Percentiles rank a stretch among this genome's conserved stretches.
These are phyloP conservation scores for Cotesia typhae DNA, from an alignment of 1,140 invertebrate species.

Conservation along the genomic window DNA sequence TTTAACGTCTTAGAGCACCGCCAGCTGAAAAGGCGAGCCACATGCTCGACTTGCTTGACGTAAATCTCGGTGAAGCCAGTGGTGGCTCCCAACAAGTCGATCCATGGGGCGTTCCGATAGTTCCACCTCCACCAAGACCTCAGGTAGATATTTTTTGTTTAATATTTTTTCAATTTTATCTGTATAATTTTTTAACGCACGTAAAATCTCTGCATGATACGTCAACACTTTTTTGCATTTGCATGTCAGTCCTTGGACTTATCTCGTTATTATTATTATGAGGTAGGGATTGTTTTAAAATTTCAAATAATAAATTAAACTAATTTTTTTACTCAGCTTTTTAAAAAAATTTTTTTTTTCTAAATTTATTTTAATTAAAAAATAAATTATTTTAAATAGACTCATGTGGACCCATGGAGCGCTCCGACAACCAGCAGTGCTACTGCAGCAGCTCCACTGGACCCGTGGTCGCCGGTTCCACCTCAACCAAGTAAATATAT, in stretches of 20 bases:
- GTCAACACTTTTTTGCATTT: slow-evolving; percentile 48
- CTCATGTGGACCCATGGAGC: slow-evolving; percentile 70
- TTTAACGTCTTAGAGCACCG: slow-evolving; percentile 50
- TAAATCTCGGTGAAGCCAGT: slow-evolving; percentile 74
- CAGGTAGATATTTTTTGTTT: slow-evolving; percentile 55
- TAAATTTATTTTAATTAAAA: not conserved
- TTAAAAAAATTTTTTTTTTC: not conserved
- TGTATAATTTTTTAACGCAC: slow-evolving; percentile 25
- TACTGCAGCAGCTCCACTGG: slow-evolving; percentile 59
- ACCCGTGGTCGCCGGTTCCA: slow-evolving; percentile 70
- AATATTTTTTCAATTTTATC: slow-evolving; percentile 37
- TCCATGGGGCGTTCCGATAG: slow-evolving; percentile 77
- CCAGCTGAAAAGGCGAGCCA: slow-evolving; percentile 72
- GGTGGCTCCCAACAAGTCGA: slow-evolving; percentile 65
- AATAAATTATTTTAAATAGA: slow-evolving; percentile 40
- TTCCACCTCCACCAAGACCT: slow-evolving; percentile 63
- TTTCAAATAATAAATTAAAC: not conserved
- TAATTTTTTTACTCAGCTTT: not conserved
- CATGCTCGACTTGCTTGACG: slow-evolving; percentile 83
- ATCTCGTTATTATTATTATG: slow-evolving; percentile 48
- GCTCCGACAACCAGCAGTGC: slow-evolving; percentile 55
- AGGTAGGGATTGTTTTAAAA: slow-evolving; percentile 46
- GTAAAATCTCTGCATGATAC: slow-evolving; percentile 51
- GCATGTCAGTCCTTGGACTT: slow-evolving; percentile 59
- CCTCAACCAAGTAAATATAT: slow-evolving; percentile 54